These are phyloP conservation scores for Threskiornis aethiopicus DNA, from an alignment of 2,797 vertebrate species.

Conservation along the genomic window DNA sequence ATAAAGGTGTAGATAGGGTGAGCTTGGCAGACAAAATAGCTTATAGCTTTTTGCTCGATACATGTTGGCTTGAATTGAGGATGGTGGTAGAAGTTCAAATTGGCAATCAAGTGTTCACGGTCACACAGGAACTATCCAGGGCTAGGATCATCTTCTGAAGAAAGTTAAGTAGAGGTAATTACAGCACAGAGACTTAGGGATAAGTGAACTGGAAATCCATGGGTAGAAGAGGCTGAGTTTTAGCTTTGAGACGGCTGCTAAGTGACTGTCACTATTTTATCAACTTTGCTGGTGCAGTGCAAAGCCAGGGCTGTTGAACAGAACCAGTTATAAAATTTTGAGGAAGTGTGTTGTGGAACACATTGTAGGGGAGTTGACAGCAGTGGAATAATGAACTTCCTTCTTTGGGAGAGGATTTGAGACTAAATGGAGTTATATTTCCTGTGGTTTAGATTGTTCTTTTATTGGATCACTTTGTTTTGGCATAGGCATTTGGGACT, in stretches of 20 bases:
- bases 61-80: background rate
- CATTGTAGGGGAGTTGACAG: background rate
- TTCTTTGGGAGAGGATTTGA: background rate
- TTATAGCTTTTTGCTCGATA: background rate
- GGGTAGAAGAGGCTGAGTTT: background rate
- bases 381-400: background rate
- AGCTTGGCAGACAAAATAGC: background rate
- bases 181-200: background rate
- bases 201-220: background rate
- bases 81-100: background rate
- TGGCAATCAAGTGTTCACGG: background rate
- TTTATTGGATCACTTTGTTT: background rate
- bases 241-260: background rate
- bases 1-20: background rate
- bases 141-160: background rate
- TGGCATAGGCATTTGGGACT: background rate
- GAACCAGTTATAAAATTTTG: background rate
- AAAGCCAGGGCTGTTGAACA: background rate
- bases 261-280: background rate
- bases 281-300: background rate
- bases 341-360: constrained; percentile 10
- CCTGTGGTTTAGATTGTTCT: constrained; percentile 38
- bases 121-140: background rate
- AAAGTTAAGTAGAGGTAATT: background rate
- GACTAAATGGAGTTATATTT: constrained; percentile 5